A percentile compares a stretch with the other conserved stretches of the same genome.
Evolutionary conservation across 1,140 invertebrate species (phyloP).

Genomic region (Arctopsyche grandis): DNA sequence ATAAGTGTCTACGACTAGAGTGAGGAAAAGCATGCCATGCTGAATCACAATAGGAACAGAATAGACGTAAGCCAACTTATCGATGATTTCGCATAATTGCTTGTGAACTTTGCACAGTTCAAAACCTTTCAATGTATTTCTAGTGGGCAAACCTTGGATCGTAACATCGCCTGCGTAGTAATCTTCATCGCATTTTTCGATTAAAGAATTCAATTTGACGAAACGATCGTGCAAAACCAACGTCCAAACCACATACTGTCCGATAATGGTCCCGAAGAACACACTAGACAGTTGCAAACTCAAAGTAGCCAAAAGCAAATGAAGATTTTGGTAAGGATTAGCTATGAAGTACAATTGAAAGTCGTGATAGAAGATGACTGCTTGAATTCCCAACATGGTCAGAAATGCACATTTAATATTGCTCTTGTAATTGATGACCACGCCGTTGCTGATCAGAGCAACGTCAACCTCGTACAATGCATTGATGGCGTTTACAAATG

Average conservation of each 20-base stretch:
- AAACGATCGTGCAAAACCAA: not conserved
- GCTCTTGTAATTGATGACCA: not conserved
- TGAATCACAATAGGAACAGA: conserved; percentile 2
- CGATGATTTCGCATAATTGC: not conserved
- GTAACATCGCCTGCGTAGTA: not conserved
- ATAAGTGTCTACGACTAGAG: conserved; percentile 7
- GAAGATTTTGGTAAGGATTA: not conserved
- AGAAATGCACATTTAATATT: not conserved
- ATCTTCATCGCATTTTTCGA: not conserved
- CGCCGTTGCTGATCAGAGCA: not conserved
- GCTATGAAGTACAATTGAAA: not conserved
- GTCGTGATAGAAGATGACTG: not conserved
- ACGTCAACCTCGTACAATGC: not conserved
- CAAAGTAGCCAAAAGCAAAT: not conserved
- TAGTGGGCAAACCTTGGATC: not conserved
- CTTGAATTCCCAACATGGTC: not conserved
- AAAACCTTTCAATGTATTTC: not conserved
- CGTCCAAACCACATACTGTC: not conserved
- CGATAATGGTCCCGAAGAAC: not conserved
- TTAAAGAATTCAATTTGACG: not conserved
- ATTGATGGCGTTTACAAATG: not conserved
- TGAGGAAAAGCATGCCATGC: not conserved
- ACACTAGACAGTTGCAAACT: not conserved
- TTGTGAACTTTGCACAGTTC: conserved; percentile 4
- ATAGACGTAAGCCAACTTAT: conserved; percentile 15